phyloP scores from a whole-genome alignment of 1,140 invertebrate species.

The Phocides pigmalion region DNA sequence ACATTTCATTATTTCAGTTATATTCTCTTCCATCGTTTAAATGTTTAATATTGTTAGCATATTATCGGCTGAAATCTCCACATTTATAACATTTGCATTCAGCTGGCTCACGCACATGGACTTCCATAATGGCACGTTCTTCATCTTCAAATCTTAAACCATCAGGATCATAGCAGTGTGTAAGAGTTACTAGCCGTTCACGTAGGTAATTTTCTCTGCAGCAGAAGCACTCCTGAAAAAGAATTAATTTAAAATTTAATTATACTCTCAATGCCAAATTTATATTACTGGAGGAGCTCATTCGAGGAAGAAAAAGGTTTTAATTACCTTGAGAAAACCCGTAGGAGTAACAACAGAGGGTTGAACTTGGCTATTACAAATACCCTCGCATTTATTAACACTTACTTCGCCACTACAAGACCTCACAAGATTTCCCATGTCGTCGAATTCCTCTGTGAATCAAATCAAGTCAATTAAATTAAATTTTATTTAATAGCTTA shows the following conservation, averaged over 20 bases:
- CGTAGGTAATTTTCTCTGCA: conserved; percentile 94
- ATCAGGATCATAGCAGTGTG: conserved; percentile 94
- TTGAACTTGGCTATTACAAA: conserved; percentile 95
- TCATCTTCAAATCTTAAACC: conserved; percentile 88
- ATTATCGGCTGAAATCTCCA: conserved; percentile 87
- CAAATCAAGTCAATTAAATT: conserved; percentile 47
- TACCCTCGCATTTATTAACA: conserved; percentile 95
- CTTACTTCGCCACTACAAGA: conserved; percentile 94
- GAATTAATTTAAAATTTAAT: conserved; percentile 7
- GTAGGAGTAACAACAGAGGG: conserved; percentile 94
- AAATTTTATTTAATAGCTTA: background rate
- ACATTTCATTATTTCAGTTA: too few species aligned
- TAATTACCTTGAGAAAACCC: conserved; percentile 93
- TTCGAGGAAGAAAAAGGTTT: too few species aligned
- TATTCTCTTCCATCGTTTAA: too few species aligned
- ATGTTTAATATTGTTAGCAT: too few species aligned
- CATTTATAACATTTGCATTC: conserved; percentile 96
- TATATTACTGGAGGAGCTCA: too few species aligned
- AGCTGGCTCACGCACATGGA: conserved; percentile 92
- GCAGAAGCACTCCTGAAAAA: conserved; percentile 93
- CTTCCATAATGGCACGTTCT: conserved; percentile 88
- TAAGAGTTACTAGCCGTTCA: conserved; percentile 90
- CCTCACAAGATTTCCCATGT: conserved; percentile 90
- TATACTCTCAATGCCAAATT: too few species aligned
- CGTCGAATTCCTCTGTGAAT: conserved; percentile 93